phyloP scores from a whole-genome alignment of 2,797 vertebrate species.

The Anguilla megastoma region DNA sequence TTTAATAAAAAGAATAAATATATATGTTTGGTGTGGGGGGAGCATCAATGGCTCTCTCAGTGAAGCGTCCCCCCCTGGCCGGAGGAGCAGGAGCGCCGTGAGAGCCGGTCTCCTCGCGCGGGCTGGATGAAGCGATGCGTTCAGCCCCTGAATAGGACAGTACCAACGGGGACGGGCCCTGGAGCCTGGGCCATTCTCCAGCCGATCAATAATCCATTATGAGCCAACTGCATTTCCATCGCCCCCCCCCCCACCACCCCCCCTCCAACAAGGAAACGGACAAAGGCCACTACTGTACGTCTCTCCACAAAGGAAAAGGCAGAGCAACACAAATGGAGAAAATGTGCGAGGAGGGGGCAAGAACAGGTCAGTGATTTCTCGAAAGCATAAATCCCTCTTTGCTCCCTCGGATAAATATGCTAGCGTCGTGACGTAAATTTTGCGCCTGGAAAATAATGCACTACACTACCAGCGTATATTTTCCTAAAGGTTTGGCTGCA shows the following conservation, averaged over 20 bases:
- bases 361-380: conserved; percentile 23
- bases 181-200: conserved; percentile 76
- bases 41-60: neutral
- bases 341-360: neutral
- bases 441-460: neutral
- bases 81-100: neutral
- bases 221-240: conserved; percentile 81
- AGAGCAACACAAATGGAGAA: conserved; percentile 51
- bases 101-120: conserved; percentile 23
- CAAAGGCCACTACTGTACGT: conserved; percentile 73
- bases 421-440: neutral
- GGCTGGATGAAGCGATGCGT: conserved; percentile 82
- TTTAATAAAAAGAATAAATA: conserved; percentile 20
- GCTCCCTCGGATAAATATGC: neutral
- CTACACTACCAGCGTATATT: neutral
- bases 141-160: conserved; percentile 79
- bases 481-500: neutral
- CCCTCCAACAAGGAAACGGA: conserved; percentile 67
- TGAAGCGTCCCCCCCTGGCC: neutral
- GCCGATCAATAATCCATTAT: conserved; percentile 96
- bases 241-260: conserved; percentile 52
- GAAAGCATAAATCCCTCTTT: conserved; percentile 23
- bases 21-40: neutral
- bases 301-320: conserved; percentile 50
- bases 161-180: conserved; percentile 70